Evolutionary conservation across 1,140 invertebrate species (phyloP).

Genomic region (Drosophila tristis): DNA sequence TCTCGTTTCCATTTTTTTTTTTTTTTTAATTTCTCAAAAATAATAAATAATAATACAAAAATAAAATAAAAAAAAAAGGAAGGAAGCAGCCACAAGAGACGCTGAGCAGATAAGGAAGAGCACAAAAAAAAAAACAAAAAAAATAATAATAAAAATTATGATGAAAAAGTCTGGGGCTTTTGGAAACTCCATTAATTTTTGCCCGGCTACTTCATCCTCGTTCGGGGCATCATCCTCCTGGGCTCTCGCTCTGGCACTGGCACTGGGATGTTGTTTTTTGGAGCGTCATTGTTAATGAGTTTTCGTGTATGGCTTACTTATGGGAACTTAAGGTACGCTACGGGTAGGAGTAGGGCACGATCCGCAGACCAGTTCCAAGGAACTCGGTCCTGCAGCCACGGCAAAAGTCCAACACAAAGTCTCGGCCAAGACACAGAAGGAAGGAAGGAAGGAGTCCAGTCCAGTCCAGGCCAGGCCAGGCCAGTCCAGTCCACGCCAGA

Average conservation of each 20-base stretch:
- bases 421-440: neutral
- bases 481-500: neutral
- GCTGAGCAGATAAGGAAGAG: conserved; percentile 33
- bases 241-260: conserved; percentile 6
- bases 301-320: conserved; percentile 83
- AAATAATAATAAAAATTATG: conserved; percentile 73
- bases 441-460: conserved; percentile 1
- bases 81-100: conserved; percentile 16
- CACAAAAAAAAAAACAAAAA: conserved; percentile 27
- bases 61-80: conserved; percentile 13
- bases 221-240: conserved; percentile 6
- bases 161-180: conserved; percentile 68
- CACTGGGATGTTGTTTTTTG: conserved; percentile 38
- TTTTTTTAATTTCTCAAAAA: conserved; percentile 68
- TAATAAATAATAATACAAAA: conserved; percentile 72
- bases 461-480: neutral
- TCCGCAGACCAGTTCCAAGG: conserved; percentile 68
- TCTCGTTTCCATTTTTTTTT: neutral
- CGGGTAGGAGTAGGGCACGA: neutral
- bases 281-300: conserved; percentile 82
- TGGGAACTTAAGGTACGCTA: conserved; percentile 30
- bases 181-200: conserved; percentile 80
- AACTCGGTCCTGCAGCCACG: conserved; percentile 56
- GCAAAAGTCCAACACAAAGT: conserved; percentile 65
- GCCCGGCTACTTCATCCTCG: conserved; percentile 38